These are phyloP conservation scores for Phataginus tricuspis DNA, from an alignment of 2,797 vertebrate genomes.

Conservation along the genomic window DNA sequence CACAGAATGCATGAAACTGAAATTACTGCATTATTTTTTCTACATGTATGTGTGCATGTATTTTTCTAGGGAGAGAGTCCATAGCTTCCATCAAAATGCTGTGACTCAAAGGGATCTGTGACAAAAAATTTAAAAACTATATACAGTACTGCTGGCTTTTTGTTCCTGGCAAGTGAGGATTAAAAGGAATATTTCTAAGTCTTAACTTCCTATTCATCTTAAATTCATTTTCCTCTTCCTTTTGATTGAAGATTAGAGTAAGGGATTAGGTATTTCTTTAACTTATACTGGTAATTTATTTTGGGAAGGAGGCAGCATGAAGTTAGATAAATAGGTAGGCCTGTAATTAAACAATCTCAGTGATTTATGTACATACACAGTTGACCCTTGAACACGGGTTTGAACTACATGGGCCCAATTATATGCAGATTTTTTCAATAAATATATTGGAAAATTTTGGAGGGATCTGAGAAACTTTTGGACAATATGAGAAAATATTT, in stretches of 20 bases:
- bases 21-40: slow-evolving; percentile 25
- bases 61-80: slow-evolving; percentile 14
- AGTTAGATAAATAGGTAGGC: background rate
- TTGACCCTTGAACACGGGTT: too few relatives aligned
- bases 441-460: too few relatives aligned
- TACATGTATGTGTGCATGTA: background rate
- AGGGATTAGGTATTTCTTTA: background rate
- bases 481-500: too few relatives aligned
- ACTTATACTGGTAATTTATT: slow-evolving; percentile 36
- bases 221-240: slow-evolving; percentile 18
- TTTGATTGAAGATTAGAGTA: background rate
- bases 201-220: slow-evolving; percentile 14
- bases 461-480: too few relatives aligned
- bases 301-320: background rate
- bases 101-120: background rate
- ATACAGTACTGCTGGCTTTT: background rate
- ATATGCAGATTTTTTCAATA: too few relatives aligned
- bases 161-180: slow-evolving; percentile 36
- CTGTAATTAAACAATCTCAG: background rate
- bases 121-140: background rate
- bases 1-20: background rate
- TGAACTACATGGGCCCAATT: too few relatives aligned
- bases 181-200: background rate
- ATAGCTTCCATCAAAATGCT: slow-evolving; percentile 27
- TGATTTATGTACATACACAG: background rate